Evolutionary conservation across 2,113 vertebrate genomes (phyloP), one percentile per base, ranked within the genome.

Genomic region (Sturnus vulgaris): DNA sequence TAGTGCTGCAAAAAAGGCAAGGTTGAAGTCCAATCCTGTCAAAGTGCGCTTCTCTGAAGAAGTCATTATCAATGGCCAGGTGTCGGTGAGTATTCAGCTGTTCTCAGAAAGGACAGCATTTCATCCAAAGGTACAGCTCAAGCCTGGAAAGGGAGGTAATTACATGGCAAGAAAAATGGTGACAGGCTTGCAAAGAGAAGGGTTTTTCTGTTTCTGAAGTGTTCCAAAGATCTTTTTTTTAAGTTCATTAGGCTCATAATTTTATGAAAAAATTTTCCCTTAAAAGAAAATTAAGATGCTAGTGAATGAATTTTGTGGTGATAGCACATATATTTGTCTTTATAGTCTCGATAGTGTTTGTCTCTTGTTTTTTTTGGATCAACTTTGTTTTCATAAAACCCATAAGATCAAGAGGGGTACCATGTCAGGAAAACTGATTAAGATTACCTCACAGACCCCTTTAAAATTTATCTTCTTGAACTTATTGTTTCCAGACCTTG

Each of bases 1-100:
- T 97, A 99, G 99, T 93, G 99, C 99, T 97, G 99, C 99, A 93
- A 99, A 99, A 97, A 99, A 99, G 97, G 99, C 99, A 97, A 99
- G 99, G 97, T 98, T 99, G 98, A 99, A 99, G 98, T 99, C 99
- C 71, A 99, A 99, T 96, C 99, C 99, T 35, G 99, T 99, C 70
- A 99, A 99, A 98, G 99, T 99, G 65, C 98, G 99, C 90, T 99
- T 99, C 66, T 99, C 99, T 4, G 99, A 99, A 97, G 99, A 99
- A 97, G 99, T 99, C 96, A 99, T 99, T 97, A 98, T 99, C 97
- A 99, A 99, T 44, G 99, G 99, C 91, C 99, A 99, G 97, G 98
- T 99, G 70, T 99, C 99, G 92, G 99, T 99, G 98, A 99, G 99
- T 99, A 93, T 90, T 93, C 50, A 56, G 8, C 44, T 30, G 8